Evolutionary conservation across 2,113 vertebrate species (phyloP), one percentile per base, ranked within the genome.

Genomic region (Thinocorus orbignyianus): DNA sequence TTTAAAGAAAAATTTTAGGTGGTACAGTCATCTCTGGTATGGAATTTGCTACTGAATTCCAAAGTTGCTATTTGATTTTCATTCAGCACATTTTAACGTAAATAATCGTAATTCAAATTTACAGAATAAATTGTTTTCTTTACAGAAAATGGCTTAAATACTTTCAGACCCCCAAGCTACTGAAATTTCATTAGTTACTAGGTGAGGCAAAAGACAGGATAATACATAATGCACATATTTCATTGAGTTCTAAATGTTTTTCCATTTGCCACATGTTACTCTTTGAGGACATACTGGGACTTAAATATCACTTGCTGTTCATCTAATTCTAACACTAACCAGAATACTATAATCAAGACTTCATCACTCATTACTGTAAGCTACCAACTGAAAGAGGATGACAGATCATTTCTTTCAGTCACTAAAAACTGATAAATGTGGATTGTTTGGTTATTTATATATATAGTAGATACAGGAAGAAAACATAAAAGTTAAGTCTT

Each of bases 351-450:
- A 65, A 64, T 54, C 16, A 39, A 31, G 17, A 39, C 44, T 13
- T 78, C 37, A 62, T 17, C 42, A 44, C 7, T 71, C 24, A 22
- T 52, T 77, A 65, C 11, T 25, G 7, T 58, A 71, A 71, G 33
- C 11, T 0, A 0, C 46, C 42, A 66, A 20, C 6, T 46, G 52
- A 49, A 78, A n/a, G 58, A 35, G 9, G 3, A 35, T 25, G 16
- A 44, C 26, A 25, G 11, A 4, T 57, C 86, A 26, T 37, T 55
- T 73, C 54, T 85, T 76, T 74, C 78, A 24, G 35, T 61, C 33
- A 33, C 26, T 79, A 9, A 52, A 64, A 88, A n/a, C 8, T n/a
- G 30, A 15, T 79, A 44, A 79, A 66, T 1, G 0, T n/a, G 6
- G 44, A 18, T 46, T 46, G 44, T 9, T 24, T 72, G 15, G 2